Conservation (phyloP, 2,113 vertebrate species). For the Myotis yumanensis region DNA sequence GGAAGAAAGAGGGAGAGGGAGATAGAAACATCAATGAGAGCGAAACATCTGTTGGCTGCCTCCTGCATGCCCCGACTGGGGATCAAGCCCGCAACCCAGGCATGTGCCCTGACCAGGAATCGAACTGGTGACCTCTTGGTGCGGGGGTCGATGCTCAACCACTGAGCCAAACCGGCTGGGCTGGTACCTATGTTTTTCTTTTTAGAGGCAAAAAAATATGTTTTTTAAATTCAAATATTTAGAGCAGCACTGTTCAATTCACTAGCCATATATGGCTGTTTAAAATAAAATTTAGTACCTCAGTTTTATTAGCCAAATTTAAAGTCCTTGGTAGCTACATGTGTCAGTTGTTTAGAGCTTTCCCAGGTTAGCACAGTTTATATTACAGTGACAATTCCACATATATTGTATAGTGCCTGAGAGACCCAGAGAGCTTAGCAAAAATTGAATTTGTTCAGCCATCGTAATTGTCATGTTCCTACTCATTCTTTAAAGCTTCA, state of each 20-base stretch:
- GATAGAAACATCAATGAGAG: no score
- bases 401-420: neutral
- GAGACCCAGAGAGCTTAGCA: neutral
- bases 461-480: neutral
- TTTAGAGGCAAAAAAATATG: conserved; percentile 3
- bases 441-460: neutral
- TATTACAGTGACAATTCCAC: neutral
- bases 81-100: no score
- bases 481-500: conserved; percentile 17
- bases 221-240: conserved; percentile 14
- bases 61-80: no score
- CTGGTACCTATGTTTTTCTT: neutral
- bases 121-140: no score
- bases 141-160: no score
- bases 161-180: no score
- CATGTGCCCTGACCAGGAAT: no score
- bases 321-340: neutral
- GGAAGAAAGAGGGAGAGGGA: no score
- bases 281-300: conserved; percentile 4
- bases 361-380: neutral
- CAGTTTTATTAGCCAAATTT: conserved; percentile 6
- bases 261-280: neutral
- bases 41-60: no score
- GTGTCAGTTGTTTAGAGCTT: neutral
- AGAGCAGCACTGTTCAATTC: neutral